Evolutionary conservation across 1,140 invertebrate genomes (phyloP), one percentile per base, ranked within the genome.

Genomic region (Euschistus heros): DNA sequence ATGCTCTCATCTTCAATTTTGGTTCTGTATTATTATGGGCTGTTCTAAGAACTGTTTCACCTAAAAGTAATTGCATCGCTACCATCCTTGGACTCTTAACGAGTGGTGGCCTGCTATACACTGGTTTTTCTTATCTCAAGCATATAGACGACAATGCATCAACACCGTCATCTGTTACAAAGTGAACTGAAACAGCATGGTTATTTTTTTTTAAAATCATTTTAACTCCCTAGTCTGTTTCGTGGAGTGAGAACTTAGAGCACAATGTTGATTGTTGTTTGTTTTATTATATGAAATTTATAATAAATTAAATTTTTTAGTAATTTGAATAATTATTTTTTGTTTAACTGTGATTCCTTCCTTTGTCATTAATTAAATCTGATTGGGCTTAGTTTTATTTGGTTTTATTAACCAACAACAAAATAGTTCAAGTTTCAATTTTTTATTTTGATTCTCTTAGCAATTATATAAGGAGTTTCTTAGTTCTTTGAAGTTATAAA

Each of bases 1-100:
- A 84, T 18, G 80, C 83, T 42, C 70, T 83, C 7, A 76, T 87
- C 18, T 82, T 88, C 71, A 86, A 83, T 63, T 82, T 89, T 72
- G 86, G 87, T 22, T 87, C 86, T 0, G 82, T 89, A 7, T 74
- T 89, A 5, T 75, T 82, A 30, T 88, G 86, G 84, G 86, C 86
- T 1, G 79, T 89, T 26, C 74, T 86, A 26, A 78, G 85, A 70
- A 84, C 82, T 20, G 71, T 85, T 37, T 69, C 87, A 30, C 85
- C 86, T 6, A 76, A 80, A 68, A 86, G 83, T 72, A 79, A 82
- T 50, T 71, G 79, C 10, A 59, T 84, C 1, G 78, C 82, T 52
- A 84, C 83, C 0, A 54, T 81, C 26, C 77, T 80, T 44, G 86
- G 85, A 13, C 66, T 86, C n/a, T 76, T 77, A 44, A 80, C 82